Conservation (phyloP, 2,888 invertebrate genomes). For the Hesperia comma region DNA sequence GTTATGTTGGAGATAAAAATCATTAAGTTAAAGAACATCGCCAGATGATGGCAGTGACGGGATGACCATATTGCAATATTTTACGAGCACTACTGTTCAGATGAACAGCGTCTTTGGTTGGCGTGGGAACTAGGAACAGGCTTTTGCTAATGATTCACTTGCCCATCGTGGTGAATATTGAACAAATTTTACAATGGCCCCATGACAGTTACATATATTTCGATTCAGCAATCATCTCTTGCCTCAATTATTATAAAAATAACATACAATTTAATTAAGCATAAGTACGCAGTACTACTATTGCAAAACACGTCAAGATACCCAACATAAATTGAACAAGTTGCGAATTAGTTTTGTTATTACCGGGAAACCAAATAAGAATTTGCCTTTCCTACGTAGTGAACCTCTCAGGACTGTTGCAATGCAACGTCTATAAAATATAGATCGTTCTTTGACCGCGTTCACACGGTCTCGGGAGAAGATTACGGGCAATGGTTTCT, state of each 20-base stretch:
- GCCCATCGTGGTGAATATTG: too few species aligned
- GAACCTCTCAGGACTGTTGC: slow-evolving; percentile 27
- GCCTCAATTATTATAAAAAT: background rate
- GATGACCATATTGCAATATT: too few species aligned
- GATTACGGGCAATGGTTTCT: slow-evolving; percentile 70
- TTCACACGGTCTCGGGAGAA: slow-evolving; percentile 74
- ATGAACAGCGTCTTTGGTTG: too few species aligned
- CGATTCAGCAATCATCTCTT: background rate
- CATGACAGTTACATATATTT: background rate
- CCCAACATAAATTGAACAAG: background rate
- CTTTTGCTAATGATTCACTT: too few species aligned
- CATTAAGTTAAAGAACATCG: too few species aligned
- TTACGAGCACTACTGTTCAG: too few species aligned
- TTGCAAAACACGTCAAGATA: background rate
- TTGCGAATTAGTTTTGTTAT: slow-evolving; percentile 52
- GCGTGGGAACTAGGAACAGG: too few species aligned
- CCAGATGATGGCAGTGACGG: too few species aligned
- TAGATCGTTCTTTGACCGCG: slow-evolving; percentile 73
- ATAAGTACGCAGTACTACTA: background rate
- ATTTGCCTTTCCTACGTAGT: slow-evolving; percentile 10
- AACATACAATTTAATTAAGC: too few species aligned
- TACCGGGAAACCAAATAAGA: slow-evolving; percentile 67
- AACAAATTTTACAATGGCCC: too few species aligned
- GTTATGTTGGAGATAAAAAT: too few species aligned
- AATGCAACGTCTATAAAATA: slow-evolving; percentile 62